Evolutionary conservation across 2,113 vertebrate species (phyloP).

Genomic region (Osmerus eperlanus): DNA sequence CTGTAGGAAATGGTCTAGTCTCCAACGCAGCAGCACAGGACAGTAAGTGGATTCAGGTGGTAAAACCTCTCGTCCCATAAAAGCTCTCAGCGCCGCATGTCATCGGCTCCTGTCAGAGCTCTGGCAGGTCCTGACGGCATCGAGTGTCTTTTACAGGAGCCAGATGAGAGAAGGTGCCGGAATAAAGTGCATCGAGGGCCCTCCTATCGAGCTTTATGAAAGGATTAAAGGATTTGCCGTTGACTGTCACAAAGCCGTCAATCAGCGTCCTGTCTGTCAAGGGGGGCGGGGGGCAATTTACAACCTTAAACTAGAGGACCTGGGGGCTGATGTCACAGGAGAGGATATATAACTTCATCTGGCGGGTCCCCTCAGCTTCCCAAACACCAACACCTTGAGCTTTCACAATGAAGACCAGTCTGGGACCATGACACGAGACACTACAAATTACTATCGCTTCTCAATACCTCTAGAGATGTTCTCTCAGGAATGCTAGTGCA

Average conservation of each 20-base stretch:
- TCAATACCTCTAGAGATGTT: slow-evolving; percentile 37
- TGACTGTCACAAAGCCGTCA: slow-evolving; percentile 67
- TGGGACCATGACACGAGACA: slow-evolving; percentile 46
- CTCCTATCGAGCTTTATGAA: slow-evolving; percentile 59
- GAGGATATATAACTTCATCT: slow-evolving; percentile 54
- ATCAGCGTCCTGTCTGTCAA: slow-evolving; percentile 57
- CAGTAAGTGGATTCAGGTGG: not conserved
- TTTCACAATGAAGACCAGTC: slow-evolving; percentile 19
- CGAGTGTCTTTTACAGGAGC: slow-evolving; percentile 60
- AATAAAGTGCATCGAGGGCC: slow-evolving; percentile 60
- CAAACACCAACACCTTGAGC: slow-evolving; percentile 51
- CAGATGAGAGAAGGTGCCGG: slow-evolving; percentile 54
- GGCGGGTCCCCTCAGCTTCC: slow-evolving; percentile 28
- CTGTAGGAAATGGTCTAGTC: too few relatives aligned
- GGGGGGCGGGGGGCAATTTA: slow-evolving; percentile 43
- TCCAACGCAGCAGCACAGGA: not conserved
- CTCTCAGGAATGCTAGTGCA: slow-evolving; percentile 56
- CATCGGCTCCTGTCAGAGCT: slow-evolving; percentile 36
- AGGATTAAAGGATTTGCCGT: slow-evolving; percentile 73
- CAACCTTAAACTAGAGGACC: slow-evolving; percentile 23
- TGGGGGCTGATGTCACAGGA: slow-evolving; percentile 33
- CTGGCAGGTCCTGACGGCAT: slow-evolving; percentile 35
- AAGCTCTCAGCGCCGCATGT: slow-evolving; percentile 31
- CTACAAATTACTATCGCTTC: slow-evolving; percentile 51
- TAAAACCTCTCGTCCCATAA: slow-evolving; percentile 22